Base-by-base conservation (phyloP, 2,888 invertebrate genomes). In the Nipponacmea schrenckii region DNA sequence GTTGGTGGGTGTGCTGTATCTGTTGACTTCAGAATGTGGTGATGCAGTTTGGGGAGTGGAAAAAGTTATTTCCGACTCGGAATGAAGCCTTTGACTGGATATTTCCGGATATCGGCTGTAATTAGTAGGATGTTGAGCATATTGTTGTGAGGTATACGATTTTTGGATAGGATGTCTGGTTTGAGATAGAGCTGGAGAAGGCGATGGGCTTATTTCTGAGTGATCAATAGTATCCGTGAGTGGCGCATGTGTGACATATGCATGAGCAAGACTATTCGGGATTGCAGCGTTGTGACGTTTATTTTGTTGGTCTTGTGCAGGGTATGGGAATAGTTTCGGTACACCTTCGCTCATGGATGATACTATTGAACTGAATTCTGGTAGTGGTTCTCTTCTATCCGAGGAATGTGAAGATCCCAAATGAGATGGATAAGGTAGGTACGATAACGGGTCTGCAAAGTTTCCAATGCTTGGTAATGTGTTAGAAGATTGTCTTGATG, bases 361-460 rank as follows among this genome's bases (percentile, higher is more conserved):
- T 20, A 68, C 68, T 27, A 68, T 68, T 7, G 68, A 68, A 46
- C n/a, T 68, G n/a, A 68, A 68, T 39, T 56, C 56, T 62, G 68
- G 68, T 20, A 68, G 24, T 27, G 24, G 26, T 27, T 68, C 68
- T 17, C 27, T 20, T 39, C 31, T 56, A 31, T 68, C 50, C 56
- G 27, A 17, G 26, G 26, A 17, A n/a, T 50, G 50, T 2, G 39
- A 26, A 7, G 48, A 26, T 56, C 50, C 31, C 15, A 27, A 56
- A 31, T 48, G 62, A 56, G 56, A 20, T 20, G 48, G 27, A 56
- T 56, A 56, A 2, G 56, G 56, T 24, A 56, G 12, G 24, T 24
- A 56, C 2, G 24, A 20, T 56, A 56, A 14, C 2, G 56, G 56
- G 24, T 56, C 56, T 0, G 56, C 24, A 56, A 56, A 56, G 56